phyloP scores from a whole-genome alignment of 1,140 invertebrate genomes.

The Pteromalus puparum region DNA sequence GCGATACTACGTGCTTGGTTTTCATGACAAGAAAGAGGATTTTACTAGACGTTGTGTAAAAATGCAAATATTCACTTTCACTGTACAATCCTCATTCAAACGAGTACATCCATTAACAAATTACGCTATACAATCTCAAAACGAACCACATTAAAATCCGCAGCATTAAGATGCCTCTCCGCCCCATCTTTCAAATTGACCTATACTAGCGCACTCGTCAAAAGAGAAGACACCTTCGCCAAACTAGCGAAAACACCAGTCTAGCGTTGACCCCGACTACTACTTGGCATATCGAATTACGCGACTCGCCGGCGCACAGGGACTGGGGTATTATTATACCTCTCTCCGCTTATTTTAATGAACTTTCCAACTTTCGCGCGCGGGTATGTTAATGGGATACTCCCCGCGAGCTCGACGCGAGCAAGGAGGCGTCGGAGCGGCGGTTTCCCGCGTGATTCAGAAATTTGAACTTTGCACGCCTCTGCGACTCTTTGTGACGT shows the following conservation, averaged over 20 bases:
- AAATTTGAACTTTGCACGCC: neutral
- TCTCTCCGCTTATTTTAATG: constrained; percentile 25
- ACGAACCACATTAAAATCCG: no score
- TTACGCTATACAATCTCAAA: no score
- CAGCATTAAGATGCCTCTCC: no score
- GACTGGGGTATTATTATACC: neutral
- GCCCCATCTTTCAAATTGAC: no score
- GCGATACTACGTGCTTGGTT: no score
- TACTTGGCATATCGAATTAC: neutral
- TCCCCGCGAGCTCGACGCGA: neutral
- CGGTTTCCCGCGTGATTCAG: neutral
- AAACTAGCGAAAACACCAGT: neutral
- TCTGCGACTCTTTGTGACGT: neutral
- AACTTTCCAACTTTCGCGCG: constrained; percentile 34
- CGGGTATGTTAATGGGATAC: constrained; percentile 27
- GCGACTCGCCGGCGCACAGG: neutral
- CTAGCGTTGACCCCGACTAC: neutral
- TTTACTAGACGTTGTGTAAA: no score
- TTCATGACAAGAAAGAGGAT: no score
- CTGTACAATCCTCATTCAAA: no score
- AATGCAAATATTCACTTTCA: no score
- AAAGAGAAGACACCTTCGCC: neutral
- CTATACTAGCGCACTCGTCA: no score
- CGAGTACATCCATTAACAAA: no score
- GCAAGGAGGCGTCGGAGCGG: neutral